A percentile compares a stretch with the other conserved stretches of the same genome.
Evolutionary conservation across 2,113 vertebrate species (phyloP).

Genomic region (Gila orcuttii): DNA sequence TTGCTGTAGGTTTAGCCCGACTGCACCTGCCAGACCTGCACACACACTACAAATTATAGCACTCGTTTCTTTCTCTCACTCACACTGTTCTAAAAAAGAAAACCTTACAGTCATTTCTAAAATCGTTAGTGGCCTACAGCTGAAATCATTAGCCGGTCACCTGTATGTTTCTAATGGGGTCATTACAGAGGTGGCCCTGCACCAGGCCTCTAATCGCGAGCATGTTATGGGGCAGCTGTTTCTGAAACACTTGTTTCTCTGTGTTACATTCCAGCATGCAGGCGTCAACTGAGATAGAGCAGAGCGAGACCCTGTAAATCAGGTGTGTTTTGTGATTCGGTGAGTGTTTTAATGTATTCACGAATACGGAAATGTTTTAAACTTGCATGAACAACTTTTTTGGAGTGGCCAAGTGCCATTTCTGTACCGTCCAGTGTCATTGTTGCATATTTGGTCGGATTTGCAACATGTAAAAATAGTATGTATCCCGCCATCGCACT

Average conservation of each 20-base stretch:
- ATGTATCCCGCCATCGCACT: neutral
- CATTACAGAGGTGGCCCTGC: conserved; percentile 56
- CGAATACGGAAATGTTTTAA: conserved; percentile 4
- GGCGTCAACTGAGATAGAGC: conserved; percentile 6
- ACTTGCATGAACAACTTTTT: neutral
- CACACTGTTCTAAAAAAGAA: conserved; percentile 17
- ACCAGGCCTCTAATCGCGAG: conserved; percentile 55
- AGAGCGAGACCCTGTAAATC: neutral
- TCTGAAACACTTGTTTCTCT: conserved; percentile 54
- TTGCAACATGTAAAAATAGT: neutral
- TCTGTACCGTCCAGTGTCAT: neutral
- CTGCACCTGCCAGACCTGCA: conserved; percentile 46
- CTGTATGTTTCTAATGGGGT: conserved; percentile 70
- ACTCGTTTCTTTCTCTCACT: conserved; percentile 7
- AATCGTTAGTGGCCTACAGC: conserved; percentile 63
- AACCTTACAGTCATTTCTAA: conserved; percentile 43
- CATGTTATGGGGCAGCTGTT: conserved; percentile 58
- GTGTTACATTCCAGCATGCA: conserved; percentile 10
- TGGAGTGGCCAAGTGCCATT: neutral
- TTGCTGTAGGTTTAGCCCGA: conserved; percentile 32
- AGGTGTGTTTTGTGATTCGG: neutral
- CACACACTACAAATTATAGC: conserved; percentile 43
- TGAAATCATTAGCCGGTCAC: conserved; percentile 71
- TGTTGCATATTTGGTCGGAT: neutral
- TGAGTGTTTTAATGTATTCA: conserved; percentile 25